Percentiles rank a stretch among this genome's conserved stretches.
These are phyloP conservation scores for Penaeus japonicus DNA, from an alignment of 1,140 invertebrate species.

Conservation along the genomic window DNA sequence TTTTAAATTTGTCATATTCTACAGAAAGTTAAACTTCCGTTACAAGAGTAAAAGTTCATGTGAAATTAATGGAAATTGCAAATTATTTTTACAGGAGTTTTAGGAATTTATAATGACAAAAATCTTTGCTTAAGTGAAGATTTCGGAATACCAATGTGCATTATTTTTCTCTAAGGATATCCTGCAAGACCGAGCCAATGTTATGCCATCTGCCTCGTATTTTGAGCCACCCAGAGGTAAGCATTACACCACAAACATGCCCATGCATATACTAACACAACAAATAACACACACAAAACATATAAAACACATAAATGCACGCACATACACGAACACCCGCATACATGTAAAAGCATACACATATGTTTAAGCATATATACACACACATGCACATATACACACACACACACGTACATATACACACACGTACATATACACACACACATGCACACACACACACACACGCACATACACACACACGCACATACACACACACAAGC, in stretches of 20 bases:
- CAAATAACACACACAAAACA: neutral
- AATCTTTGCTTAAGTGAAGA: neutral
- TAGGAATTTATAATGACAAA: neutral
- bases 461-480: too few relatives aligned
- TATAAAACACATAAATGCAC: neutral
- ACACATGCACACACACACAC: too few relatives aligned
- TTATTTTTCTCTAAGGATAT: constrained; percentile 39
- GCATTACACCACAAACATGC: constrained; percentile 56
- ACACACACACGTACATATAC: too few relatives aligned
- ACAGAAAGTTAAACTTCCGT: too few relatives aligned
- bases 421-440: too few relatives aligned
- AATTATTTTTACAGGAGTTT: neutral
- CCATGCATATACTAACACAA: neutral
- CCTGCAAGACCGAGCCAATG: constrained; percentile 63
- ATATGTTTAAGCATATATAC: neutral
- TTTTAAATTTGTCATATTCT: too few relatives aligned
- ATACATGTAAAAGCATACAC: neutral
- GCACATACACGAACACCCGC: neutral
- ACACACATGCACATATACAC: too few relatives aligned
- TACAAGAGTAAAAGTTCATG: too few relatives aligned
- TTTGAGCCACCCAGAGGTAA: constrained; percentile 82
- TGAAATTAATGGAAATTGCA: too few relatives aligned
- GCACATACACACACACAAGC: too few relatives aligned
- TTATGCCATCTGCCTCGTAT: constrained; percentile 78
- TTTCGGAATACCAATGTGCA: neutral